phyloP scores from a whole-genome alignment of 2,113 vertebrate genomes.

The Gracilinanus agilis region DNA sequence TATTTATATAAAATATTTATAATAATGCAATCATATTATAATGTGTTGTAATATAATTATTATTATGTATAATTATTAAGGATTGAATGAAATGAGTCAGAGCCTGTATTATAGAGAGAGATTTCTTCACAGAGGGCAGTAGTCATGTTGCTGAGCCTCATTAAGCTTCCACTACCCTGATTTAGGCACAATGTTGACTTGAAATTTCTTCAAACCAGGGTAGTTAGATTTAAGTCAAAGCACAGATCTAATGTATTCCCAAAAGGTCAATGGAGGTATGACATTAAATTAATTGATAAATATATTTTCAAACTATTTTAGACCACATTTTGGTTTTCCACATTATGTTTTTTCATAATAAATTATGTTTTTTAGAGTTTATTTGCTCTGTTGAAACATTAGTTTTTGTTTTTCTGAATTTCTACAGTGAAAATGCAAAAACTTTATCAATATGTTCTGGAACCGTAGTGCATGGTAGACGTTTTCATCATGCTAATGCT shows the following conservation, averaged over 20 bases:
- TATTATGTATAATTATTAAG: neutral
- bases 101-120: neutral
- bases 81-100: neutral
- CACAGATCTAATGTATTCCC: neutral
- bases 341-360: too few relatives aligned
- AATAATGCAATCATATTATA: too few relatives aligned
- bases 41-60: too few relatives aligned
- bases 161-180: neutral
- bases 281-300: slow-evolving; percentile 5
- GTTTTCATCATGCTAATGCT: slow-evolving; percentile 92
- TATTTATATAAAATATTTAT: too few relatives aligned
- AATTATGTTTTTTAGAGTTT: slow-evolving; percentile 7
- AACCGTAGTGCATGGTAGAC: slow-evolving; percentile 90
- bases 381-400: slow-evolving; percentile 37
- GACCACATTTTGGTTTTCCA: neutral
- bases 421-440: slow-evolving; percentile 88
- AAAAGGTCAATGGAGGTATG: neutral
- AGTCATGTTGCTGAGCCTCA: neutral
- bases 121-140: neutral
- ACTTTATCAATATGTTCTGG: slow-evolving; percentile 86
- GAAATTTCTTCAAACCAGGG: neutral
- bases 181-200: neutral
- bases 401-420: slow-evolving; percentile 64
- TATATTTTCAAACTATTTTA: neutral
- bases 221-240: neutral